phyloP scores from a whole-genome alignment of 2,797 vertebrate species.

The Rhynchonycteris naso region DNA sequence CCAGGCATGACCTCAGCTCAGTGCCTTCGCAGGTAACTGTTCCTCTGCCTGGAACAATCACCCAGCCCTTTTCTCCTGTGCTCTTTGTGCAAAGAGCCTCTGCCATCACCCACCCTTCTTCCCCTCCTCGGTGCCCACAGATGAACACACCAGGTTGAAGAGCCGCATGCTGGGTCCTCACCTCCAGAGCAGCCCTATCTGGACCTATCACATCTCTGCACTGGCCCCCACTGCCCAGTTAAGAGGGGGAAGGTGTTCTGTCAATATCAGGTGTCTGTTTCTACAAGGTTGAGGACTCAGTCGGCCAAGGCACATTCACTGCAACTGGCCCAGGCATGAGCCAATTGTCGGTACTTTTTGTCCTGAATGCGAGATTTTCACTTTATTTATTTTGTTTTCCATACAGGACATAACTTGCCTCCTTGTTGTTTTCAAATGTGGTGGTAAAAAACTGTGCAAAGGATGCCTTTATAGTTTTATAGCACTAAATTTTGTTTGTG shows the following conservation, averaged over 20 bases:
- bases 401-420: neutral
- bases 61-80: neutral
- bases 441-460: neutral
- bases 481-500: neutral
- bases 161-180: neutral
- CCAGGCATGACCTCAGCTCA: neutral
- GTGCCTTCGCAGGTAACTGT: neutral
- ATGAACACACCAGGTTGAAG: neutral
- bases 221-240: neutral
- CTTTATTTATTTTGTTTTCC: neutral
- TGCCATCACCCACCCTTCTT: neutral
- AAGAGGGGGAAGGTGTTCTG: too few species aligned
- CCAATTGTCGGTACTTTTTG: neutral
- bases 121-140: neutral
- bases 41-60: neutral
- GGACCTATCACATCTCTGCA: neutral
- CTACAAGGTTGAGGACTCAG: neutral
- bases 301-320: rapidly evolving
- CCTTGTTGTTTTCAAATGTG: conserved; percentile 13
- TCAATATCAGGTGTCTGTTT: neutral
- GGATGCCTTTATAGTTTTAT: neutral
- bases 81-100: neutral
- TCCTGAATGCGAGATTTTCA: neutral
- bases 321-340: neutral
- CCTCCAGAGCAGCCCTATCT: neutral